Conservation (phyloP, 1,140 invertebrate genomes). For the Paraescarpia echinospica region DNA sequence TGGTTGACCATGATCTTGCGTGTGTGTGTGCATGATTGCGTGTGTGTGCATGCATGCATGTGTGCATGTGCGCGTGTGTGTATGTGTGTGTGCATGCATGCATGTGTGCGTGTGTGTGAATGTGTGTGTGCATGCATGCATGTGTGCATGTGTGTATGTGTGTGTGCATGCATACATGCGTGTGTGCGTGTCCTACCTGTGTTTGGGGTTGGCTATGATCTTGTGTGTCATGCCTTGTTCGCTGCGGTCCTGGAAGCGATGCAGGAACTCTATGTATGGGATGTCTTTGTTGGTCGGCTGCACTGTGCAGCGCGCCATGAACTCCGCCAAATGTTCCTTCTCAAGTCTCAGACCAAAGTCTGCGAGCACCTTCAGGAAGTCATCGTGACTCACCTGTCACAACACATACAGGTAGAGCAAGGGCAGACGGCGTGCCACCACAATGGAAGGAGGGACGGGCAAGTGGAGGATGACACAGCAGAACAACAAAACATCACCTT, state of each 20-base stretch:
- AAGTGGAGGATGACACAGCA: too few relatives aligned
- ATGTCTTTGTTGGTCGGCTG: slow-evolving; percentile 43
- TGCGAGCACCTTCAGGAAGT: slow-evolving; percentile 48
- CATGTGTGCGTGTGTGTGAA: too few relatives aligned
- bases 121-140: not conserved
- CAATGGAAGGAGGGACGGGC: too few relatives aligned
- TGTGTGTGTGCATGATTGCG: not conserved
- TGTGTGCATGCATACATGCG: not conserved
- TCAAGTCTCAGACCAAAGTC: slow-evolving; percentile 51
- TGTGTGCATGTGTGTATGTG: not conserved
- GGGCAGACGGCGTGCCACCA: too few relatives aligned
- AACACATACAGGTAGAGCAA: not conserved
- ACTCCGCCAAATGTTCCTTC: slow-evolving; percentile 50
- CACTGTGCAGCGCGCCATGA: slow-evolving; percentile 52
- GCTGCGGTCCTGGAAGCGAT: slow-evolving; percentile 46
- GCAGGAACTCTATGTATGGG: slow-evolving; percentile 43
- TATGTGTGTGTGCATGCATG: not conserved
- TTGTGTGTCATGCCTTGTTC: slow-evolving; percentile 55
- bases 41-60: not conserved
- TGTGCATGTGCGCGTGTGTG: not conserved
- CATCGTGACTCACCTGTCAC: slow-evolving; percentile 48
- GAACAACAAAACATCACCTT: too few relatives aligned
- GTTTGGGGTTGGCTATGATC: slow-evolving; percentile 52
- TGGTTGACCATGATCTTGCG: too few relatives aligned
- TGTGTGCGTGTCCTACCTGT: slow-evolving; percentile 41